Conservation (phyloP, 2,797 vertebrate species). For the Crax fasciolata region DNA sequence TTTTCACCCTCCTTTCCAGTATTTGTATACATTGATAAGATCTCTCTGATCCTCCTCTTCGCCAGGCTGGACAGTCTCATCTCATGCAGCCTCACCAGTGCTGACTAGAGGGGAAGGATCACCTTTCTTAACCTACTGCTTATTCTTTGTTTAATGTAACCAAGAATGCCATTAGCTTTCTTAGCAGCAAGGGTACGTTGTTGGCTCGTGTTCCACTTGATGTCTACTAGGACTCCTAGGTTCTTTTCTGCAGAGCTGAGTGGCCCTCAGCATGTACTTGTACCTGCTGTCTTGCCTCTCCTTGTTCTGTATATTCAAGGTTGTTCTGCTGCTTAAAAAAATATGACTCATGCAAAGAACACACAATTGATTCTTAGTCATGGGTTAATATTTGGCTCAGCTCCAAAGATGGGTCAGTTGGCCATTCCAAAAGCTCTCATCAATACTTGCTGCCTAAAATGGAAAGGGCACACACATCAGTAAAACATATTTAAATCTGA, state of each 20-base stretch:
- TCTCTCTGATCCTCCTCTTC: background rate
- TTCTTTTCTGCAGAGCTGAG: background rate
- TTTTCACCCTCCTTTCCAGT: background rate
- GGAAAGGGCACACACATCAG: background rate
- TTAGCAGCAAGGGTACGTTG: background rate
- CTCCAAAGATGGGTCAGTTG: background rate
- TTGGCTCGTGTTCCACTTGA: background rate
- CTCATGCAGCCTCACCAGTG: background rate
- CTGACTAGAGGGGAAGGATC: background rate
- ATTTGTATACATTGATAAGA: background rate
- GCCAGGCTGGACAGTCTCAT: background rate
- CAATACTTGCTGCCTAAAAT: background rate
- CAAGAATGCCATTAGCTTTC: background rate
- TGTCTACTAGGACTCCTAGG: background rate
- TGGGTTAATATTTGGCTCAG: background rate
- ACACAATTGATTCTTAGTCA: background rate
- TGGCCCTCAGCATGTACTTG: background rate
- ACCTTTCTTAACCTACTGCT: background rate
- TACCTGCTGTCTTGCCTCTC: background rate
- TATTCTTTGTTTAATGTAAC: background rate
- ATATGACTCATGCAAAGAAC: background rate
- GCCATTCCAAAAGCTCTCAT: background rate
- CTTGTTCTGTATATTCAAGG: background rate
- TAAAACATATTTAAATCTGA: background rate
- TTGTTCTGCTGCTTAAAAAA: background rate